Evolutionary conservation across 1,140 invertebrate genomes (phyloP), one percentile per base, ranked within the genome.

Genomic region (Drosophila navojoa): DNA sequence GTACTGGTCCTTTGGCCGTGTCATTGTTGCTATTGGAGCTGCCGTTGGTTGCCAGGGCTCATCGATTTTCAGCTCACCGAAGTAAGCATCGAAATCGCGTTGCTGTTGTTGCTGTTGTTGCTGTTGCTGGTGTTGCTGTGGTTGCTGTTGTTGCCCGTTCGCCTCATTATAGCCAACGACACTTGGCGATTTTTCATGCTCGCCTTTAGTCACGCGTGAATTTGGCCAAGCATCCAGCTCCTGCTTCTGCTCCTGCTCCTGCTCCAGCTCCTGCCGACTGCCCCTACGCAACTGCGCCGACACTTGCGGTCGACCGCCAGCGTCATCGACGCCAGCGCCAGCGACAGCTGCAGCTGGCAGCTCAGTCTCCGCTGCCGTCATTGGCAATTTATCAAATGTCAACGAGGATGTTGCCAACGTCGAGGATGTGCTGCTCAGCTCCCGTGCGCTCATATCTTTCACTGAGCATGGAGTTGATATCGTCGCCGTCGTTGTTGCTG

Each of bases 321-420:
- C 61, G 61, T 80, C 77, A 64, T 80, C 73, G 45, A 15, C 44
- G 57, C 45, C 59, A 60, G 57, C 19, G 19, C 2, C 58, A 61
- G 59, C 53, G 16, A 7, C 59, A 61, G 69, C 49, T 60, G 54
- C 44, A 53, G 45, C 15, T 38, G 63, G 55, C 70, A 77, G 59
- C 75, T 85, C 81, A 16, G 66, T 72, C 71, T 69, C 49, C 55
- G 63, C 72, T 42, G 62, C 61, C 35, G 76, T 82, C 82, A 74
- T 90, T 90, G 85, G 86, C 85, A 90, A 90, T 90, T 90, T 90
- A 90, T 90, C 85, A 90, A 90, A 90, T 67, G 85, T 86, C 85
- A 90, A 81, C 72, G 86, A 90, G 72, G 85, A 90, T 71, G 86
- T 81, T 79, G 85, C 85, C 69, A 76, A 44, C 9, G 82, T 87